Percentiles rank a stretch among this genome's conserved stretches.
These are phyloP conservation scores for Toxotes chatareus DNA, from an alignment of 2,113 vertebrate genomes.

Conservation along the genomic window DNA sequence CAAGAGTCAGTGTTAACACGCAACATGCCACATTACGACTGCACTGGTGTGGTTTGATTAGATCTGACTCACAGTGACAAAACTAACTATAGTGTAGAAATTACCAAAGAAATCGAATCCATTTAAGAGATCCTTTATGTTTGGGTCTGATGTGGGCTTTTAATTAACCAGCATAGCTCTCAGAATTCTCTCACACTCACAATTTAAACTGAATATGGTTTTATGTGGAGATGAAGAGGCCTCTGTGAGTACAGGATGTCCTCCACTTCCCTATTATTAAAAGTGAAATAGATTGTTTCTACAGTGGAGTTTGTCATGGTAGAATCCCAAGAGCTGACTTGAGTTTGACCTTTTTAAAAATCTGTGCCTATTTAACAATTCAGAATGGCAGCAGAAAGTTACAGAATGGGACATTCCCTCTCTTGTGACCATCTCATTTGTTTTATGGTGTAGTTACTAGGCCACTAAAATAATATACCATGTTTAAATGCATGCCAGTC, in stretches of 20 bases:
- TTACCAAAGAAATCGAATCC: background rate
- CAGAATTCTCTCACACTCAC: slow-evolving; percentile 12
- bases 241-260: slow-evolving; percentile 13
- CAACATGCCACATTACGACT: background rate
- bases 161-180: slow-evolving; percentile 26
- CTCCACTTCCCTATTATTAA: background rate
- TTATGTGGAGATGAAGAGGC: slow-evolving; percentile 13
- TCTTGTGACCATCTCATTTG: background rate
- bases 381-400: slow-evolving; percentile 3
- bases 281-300: background rate
- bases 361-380: background rate
- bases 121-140: background rate
- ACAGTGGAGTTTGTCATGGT: background rate
- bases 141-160: slow-evolving; percentile 16
- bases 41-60: background rate
- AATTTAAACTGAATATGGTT: background rate
- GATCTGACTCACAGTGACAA: background rate
- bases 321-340: slow-evolving; percentile 1
- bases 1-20: background rate
- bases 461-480: slow-evolving; percentile 46
- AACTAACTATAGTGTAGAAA: background rate
- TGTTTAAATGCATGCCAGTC: slow-evolving; percentile 47
- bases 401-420: background rate
- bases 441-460: slow-evolving; percentile 36
- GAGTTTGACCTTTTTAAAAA: slow-evolving; percentile 5